Evolutionary conservation across 1,140 invertebrate species (phyloP).

Genomic region (Zaprionus gabonicus): DNA sequence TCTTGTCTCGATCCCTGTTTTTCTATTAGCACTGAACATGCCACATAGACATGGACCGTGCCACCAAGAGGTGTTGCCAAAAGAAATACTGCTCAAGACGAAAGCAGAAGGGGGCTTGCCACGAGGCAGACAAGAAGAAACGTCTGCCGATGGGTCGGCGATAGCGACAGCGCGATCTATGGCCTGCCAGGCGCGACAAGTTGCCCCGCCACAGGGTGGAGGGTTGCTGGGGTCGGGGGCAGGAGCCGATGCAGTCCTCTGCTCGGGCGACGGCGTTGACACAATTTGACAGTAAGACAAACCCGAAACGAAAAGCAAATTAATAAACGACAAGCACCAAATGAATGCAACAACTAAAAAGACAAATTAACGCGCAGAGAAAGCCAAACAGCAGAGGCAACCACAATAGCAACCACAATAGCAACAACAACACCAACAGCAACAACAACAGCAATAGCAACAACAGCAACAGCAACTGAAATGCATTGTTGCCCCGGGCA

Average conservation of each 20-base stretch:
- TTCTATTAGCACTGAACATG: background rate
- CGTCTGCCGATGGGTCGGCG: slow-evolving; percentile 42
- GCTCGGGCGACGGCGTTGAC: slow-evolving; percentile 59
- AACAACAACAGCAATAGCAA: slow-evolving; percentile 18
- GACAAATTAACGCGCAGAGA: slow-evolving; percentile 81
- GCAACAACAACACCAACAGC: slow-evolving; percentile 5
- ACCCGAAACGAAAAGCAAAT: slow-evolving; percentile 81
- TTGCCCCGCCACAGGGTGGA: slow-evolving; percentile 29
- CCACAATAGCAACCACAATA: slow-evolving; percentile 30
- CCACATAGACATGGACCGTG: background rate
- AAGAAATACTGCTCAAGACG: slow-evolving; percentile 54
- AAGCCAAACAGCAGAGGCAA: slow-evolving; percentile 61
- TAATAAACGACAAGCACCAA: slow-evolving; percentile 78
- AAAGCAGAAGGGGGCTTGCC: slow-evolving; percentile 43
- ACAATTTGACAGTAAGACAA: slow-evolving; percentile 82
- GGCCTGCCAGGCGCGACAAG: slow-evolving; percentile 66
- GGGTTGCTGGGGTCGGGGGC: slow-evolving; percentile 1
- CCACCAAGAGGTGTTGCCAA: slow-evolving; percentile 45
- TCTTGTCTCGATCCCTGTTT: background rate
- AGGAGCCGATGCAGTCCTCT: slow-evolving; percentile 12
- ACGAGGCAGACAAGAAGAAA: slow-evolving; percentile 45
- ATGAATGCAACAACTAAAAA: slow-evolving; percentile 79
- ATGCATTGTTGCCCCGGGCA: slow-evolving; percentile 55
- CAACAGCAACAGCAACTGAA: slow-evolving; percentile 31
- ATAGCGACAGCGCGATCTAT: slow-evolving; percentile 57